These are phyloP conservation scores for Scaptomyza flava DNA, from an alignment of 2,888 invertebrate species.

Conservation along the genomic window DNA sequence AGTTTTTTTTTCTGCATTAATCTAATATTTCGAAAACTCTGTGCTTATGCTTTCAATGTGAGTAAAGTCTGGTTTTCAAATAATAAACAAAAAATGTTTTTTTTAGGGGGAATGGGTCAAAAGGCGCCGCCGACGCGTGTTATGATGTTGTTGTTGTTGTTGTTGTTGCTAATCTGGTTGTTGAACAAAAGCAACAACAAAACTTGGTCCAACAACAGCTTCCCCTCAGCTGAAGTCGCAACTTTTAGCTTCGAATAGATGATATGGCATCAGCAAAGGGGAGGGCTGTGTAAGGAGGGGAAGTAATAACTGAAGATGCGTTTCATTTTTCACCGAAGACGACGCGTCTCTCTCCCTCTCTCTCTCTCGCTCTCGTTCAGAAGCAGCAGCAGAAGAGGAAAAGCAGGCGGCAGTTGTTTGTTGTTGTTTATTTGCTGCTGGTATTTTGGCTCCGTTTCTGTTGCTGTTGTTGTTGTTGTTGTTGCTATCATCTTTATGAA, in stretches of 20 bases:
- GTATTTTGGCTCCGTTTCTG: conserved; percentile 21
- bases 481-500: conserved; percentile 42
- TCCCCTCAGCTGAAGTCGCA: conserved; percentile 3
- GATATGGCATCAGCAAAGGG: too few relatives aligned
- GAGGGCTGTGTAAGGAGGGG: too few relatives aligned
- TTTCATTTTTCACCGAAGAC: too few relatives aligned
- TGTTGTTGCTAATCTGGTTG: conserved; percentile 40
- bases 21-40: neutral
- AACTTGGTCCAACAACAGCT: conserved; percentile 3
- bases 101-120: conserved; percentile 28
- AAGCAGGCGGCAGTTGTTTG: neutral
- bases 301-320: too few relatives aligned
- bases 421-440: conserved; percentile 21
- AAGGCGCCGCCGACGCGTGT: conserved; percentile 49
- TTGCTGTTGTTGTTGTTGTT: conserved; percentile 33
- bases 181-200: conserved; percentile 42
- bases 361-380: too few relatives aligned
- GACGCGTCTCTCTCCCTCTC: too few relatives aligned
- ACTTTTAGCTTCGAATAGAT: neutral
- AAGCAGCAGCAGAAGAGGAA: neutral
- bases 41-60: neutral
- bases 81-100: conserved; percentile 11
- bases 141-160: conserved; percentile 4
- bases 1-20: neutral
- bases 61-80: neutral